phyloP scores from a whole-genome alignment of 2,113 vertebrate genomes.

The Eurystomus gularis region DNA sequence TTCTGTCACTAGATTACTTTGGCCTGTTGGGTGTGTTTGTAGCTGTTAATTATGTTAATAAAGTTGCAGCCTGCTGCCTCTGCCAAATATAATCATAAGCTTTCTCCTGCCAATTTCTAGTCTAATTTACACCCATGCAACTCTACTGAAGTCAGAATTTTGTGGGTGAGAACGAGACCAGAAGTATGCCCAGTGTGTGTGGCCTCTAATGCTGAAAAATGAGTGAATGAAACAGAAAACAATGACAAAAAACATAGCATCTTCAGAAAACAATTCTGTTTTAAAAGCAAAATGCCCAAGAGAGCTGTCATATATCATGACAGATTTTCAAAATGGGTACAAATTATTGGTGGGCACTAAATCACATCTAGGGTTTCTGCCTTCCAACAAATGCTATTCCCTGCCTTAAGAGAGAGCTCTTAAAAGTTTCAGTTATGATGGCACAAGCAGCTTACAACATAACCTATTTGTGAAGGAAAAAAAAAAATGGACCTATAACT shows the following conservation, averaged over 20 bases:
- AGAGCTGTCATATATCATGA: background rate
- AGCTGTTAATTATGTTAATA: constrained; percentile 70
- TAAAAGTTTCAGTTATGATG: background rate
- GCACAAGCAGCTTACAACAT: background rate
- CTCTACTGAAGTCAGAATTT: constrained; percentile 50
- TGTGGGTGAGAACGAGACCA: constrained; percentile 52
- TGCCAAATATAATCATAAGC: constrained; percentile 66
- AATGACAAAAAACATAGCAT: constrained; percentile 9
- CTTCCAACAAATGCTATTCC: background rate
- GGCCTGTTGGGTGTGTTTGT: constrained; percentile 65
- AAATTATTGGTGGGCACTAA: constrained; percentile 13
- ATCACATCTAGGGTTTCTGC: constrained; percentile 2
- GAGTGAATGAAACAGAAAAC: constrained; percentile 8
- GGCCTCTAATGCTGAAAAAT: constrained; percentile 31
- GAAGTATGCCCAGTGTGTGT: constrained; percentile 55
- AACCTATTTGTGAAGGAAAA: background rate
- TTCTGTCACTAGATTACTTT: constrained; percentile 51
- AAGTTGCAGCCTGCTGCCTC: constrained; percentile 62
- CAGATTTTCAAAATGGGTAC: constrained; percentile 1
- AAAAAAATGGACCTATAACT: background rate
- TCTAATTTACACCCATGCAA: constrained; percentile 56
- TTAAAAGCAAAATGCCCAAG: background rate
- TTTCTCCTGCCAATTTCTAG: constrained; percentile 59
- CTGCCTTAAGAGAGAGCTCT: background rate
- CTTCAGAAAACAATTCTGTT: constrained; percentile 42